Evolutionary conservation across 2,888 invertebrate species (phyloP).

Genomic region (Aromia moschata): DNA sequence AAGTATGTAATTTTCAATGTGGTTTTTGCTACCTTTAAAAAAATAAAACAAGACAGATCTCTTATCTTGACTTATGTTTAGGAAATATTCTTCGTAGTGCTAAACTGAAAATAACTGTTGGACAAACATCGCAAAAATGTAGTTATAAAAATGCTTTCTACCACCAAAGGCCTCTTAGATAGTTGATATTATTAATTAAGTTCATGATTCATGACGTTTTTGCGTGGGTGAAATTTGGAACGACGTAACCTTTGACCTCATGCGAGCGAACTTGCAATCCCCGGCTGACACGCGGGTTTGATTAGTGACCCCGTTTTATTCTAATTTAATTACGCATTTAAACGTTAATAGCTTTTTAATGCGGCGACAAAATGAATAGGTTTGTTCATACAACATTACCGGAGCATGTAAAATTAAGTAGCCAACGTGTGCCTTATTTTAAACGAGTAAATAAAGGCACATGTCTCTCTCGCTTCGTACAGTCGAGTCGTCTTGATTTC

Average conservation of each 20-base stretch:
- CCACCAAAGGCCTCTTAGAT: too few species aligned
- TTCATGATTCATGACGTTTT: constrained; percentile 4
- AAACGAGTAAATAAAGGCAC: neutral
- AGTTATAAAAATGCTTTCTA: too few species aligned
- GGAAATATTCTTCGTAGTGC: too few species aligned
- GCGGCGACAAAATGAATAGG: neutral
- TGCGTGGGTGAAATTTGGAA: constrained; percentile 6
- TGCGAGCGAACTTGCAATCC: neutral
- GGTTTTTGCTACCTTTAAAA: too few species aligned
- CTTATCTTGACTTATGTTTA: too few species aligned
- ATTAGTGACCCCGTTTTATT: constrained; percentile 1
- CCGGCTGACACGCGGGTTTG: neutral
- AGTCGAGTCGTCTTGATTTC: neutral
- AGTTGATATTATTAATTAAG: too few species aligned
- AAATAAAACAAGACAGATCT: too few species aligned
- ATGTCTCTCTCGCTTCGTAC: neutral
- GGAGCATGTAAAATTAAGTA: neutral
- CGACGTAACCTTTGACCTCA: constrained; percentile 6
- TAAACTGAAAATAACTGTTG: too few species aligned
- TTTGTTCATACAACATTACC: neutral
- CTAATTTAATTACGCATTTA: neutral
- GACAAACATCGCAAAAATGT: too few species aligned
- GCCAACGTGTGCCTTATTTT: neutral
- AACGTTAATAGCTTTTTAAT: neutral
- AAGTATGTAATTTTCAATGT: too few species aligned